Base-by-base conservation (phyloP, 1,140 invertebrate species). In the Euwallacea similis region DNA sequence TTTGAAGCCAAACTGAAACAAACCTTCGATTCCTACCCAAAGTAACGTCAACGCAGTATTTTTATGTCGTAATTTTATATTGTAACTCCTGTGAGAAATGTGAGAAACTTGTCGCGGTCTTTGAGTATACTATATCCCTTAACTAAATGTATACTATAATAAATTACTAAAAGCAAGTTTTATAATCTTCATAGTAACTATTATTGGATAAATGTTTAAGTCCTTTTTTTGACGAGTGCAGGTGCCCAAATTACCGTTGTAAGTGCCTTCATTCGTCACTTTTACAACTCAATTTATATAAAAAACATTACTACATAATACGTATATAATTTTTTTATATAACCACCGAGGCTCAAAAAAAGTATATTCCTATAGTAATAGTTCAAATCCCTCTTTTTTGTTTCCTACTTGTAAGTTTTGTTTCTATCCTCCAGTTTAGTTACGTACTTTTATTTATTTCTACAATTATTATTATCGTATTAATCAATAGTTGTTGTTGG, bases 301-400 rank as follows among this genome's bases (percentile, higher is more conserved):
- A 33, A 33, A 33, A 33, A 33, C 21, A 33, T 33, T 33, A 33
- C 21, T 33, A 33, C 21, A 33, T 33, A 33, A 33, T 33, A 33
- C 21, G 21, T 33, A 33, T 33, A 33, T 33, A 33, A 33, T 33
- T 33, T 33, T 33, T 33, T 33, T 43, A 66, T 44, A 69, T 63
- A 63, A 63, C 42, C 7, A 11, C 55, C 42, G 67, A 69, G 67
- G 67, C 67, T 69, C 67, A 69, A 69, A 61, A 66, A 62, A 42
- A 61, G 10, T 62, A 43, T 69, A 69, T 69, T 69, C 67, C 67
- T 69, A 69, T 69, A 69, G 60, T 69, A 63, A 69, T 69, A 69
- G 66, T 61, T 61, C 41, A 50, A 61, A 54, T n/a, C 11, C 42
- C 55, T 11, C 10, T 61, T 66, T 47, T 69, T 67, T 53, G 7